Base-by-base conservation (phyloP, 1,140 invertebrate genomes). In the Trichonephila clavata region DNA sequence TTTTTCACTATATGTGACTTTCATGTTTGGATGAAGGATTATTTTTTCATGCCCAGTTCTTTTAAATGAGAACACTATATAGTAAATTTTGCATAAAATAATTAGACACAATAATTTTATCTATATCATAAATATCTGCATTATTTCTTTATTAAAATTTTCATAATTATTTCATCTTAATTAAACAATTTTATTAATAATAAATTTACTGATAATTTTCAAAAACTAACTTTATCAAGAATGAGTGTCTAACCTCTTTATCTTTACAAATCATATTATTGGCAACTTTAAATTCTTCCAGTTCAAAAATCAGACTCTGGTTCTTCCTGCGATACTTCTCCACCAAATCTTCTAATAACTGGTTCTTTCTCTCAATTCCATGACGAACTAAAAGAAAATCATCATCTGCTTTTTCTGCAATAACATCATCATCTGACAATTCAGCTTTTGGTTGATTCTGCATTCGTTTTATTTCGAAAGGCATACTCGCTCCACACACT, bases 401-500 rank as follows among this genome's bases (percentile, higher is more conserved):
- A 63, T 81, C 59, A 39, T 93, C 92, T 4, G 24, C 21, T 24
- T 81, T 87, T 27, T 93, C 92, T 39, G 86, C 27, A 3, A 86
- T 24, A 3, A 77, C n/a, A 27, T 61, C 71, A 13, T 80, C 86
- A 60, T 87, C 65, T 13, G 60, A 57, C 10, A 60, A 65, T 24
- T 14, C n/a, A 18, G 63, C 80, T 65, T 63, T 92, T 4, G n/a
- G 32, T 21, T 59, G 83, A 81, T 14, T n/a, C 6, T 16, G 8
- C n/a, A 10, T 20, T 63, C 21, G 14, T 27, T 88, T 80, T 8
- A 87, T 63, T 57, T 87, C 27, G 39, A 87, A 87, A 43, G 92
- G 92, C 50, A 43, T 93, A 61, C 92, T 93, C 20, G 92, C 92
- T 20, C 92, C 92, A 87, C 92, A 93, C 7, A 93, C 39, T 88